phyloP scores from a whole-genome alignment of 1,140 invertebrate genomes.

The Anadara kagoshimensis region DNA sequence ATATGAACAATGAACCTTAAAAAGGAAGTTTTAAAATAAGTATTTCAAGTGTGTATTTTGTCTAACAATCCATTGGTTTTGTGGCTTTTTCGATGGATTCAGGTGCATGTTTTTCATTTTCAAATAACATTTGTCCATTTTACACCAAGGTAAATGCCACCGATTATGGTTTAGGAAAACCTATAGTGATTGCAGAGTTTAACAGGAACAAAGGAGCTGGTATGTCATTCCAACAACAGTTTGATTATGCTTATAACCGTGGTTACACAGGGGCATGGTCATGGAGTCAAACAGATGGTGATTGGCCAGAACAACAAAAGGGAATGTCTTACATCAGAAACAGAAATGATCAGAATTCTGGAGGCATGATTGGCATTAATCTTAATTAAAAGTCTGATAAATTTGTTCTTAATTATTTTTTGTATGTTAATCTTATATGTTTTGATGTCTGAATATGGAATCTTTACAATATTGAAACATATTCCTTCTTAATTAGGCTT shows the following conservation, averaged over 20 bases:
- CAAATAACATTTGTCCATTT: background rate
- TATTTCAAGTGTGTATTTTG: background rate
- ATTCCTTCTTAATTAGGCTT: no score
- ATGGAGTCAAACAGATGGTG: conserved; percentile 44
- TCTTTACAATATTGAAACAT: no score
- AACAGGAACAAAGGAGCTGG: conserved; percentile 38
- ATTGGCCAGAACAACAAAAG: conserved; percentile 5
- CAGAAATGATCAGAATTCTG: background rate
- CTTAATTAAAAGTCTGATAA: no score
- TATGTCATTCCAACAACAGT: conserved; percentile 22
- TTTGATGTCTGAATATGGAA: no score
- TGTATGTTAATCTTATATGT: no score
- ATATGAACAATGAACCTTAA: no score
- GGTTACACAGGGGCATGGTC: conserved; percentile 45
- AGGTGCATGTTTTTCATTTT: background rate
- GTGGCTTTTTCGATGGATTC: background rate
- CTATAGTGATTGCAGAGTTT: conserved; percentile 44
- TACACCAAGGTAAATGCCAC: conserved; percentile 5
- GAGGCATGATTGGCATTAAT: no score
- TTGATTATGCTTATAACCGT: conserved; percentile 36
- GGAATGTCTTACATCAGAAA: conserved; percentile 22
- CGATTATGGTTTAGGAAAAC: conserved; percentile 32
- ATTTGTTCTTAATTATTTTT: no score
- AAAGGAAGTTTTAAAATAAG: background rate
- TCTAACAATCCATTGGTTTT: background rate